Evolutionary conservation across 2,797 vertebrate species (phyloP).

Genomic region (Sciurus vulgaris): DNA sequence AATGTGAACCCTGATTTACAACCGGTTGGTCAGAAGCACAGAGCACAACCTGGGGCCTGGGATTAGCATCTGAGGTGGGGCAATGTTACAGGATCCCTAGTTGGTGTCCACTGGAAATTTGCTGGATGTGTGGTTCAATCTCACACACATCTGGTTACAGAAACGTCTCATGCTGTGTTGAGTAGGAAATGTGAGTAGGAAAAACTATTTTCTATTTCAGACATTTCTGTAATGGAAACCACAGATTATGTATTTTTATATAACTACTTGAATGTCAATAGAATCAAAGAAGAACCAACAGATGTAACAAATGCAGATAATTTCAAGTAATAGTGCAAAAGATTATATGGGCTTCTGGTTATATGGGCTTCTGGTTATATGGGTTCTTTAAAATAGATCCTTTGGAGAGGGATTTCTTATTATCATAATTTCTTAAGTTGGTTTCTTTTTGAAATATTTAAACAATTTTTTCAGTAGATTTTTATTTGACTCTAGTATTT

Average conservation of each 20-base stretch:
- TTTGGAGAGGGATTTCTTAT: not conserved
- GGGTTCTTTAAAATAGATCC: not conserved
- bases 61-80: not conserved
- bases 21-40: not conserved
- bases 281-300: slow-evolving; percentile 16
- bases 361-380: not conserved
- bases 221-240: not conserved
- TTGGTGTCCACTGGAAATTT: not conserved
- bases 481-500: not conserved
- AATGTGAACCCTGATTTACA: not conserved
- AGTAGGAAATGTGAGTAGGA: not conserved
- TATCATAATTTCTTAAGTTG: not conserved
- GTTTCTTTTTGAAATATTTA: not conserved
- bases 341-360: not conserved
- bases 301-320: not conserved
- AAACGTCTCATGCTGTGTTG: not conserved
- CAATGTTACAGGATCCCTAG: no score
- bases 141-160: not conserved
- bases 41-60: no score
- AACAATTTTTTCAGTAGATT: not conserved
- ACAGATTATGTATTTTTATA: not conserved
- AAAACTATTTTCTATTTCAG: not conserved
- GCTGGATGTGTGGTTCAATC: no score
- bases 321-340: not conserved
- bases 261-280: not conserved